Evolutionary conservation across 2,888 invertebrate genomes (phyloP).

Genomic region (Hirtodrosophila confusa): DNA sequence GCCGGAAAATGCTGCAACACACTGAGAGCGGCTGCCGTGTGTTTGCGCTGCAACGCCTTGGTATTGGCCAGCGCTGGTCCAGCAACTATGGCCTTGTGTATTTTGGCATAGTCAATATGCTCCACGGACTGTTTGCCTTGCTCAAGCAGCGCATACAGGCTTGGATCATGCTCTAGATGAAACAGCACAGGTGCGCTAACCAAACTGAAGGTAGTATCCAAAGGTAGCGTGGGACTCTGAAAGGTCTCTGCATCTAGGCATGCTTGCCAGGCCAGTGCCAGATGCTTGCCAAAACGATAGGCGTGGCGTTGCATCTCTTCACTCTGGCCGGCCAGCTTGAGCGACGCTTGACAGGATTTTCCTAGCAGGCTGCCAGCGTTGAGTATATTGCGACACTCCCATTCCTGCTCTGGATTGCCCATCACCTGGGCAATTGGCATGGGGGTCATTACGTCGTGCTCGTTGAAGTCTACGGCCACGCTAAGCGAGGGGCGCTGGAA

Average conservation of each 20-base stretch:
- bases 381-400: conserved; percentile 91
- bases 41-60: conserved; percentile 89
- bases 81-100: conserved; percentile 86
- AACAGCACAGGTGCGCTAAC: conserved; percentile 93
- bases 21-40: conserved; percentile 90
- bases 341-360: conserved; percentile 94
- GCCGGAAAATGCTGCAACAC: conserved; percentile 90
- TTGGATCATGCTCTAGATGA: conserved; percentile 90
- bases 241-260: conserved; percentile 91
- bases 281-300: conserved; percentile 94
- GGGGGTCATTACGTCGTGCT: conserved; percentile 85
- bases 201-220: conserved; percentile 84
- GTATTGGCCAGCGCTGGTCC: conserved; percentile 91
- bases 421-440: conserved; percentile 85
- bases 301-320: conserved; percentile 91
- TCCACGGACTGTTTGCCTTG: conserved; percentile 83
- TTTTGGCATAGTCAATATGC: conserved; percentile 83
- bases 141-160: conserved; percentile 86
- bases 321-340: conserved; percentile 93
- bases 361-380: conserved; percentile 89
- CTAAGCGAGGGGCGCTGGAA: conserved; percentile 59
- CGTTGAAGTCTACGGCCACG: conserved; percentile 77
- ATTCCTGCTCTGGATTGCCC: conserved; percentile 90
- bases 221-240: conserved; percentile 76
- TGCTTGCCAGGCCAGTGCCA: conserved; percentile 96